These are phyloP conservation scores for Nymphalis c-album DNA, from an alignment of 2,888 invertebrate species.

Conservation along the genomic window DNA sequence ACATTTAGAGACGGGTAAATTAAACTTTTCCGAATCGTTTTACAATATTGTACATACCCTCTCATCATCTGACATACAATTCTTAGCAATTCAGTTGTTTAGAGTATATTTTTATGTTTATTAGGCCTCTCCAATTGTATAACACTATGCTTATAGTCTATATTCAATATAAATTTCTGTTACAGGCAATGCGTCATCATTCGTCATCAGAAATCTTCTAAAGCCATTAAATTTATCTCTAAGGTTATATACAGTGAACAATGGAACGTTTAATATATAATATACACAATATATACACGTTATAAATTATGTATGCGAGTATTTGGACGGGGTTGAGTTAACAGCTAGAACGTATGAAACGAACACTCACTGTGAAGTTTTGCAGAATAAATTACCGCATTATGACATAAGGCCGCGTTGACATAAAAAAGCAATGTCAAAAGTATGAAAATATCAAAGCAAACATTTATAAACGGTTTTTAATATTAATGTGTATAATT, in stretches of 20 bases:
- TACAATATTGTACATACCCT: too few species aligned
- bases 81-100: too few species aligned
- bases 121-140: too few species aligned
- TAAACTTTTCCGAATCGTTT: too few species aligned
- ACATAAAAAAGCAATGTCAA: constrained; percentile 7
- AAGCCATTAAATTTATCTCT: background rate
- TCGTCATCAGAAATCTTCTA: background rate
- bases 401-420: constrained; percentile 14
- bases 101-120: too few species aligned
- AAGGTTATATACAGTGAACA: background rate
- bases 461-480: background rate
- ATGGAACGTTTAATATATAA: background rate
- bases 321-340: constrained; percentile 13
- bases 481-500: background rate
- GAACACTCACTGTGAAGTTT: constrained; percentile 15
- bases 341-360: constrained; percentile 15
- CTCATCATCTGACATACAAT: too few species aligned
- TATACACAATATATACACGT: background rate
- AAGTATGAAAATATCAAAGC: background rate
- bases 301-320: constrained; percentile 2
- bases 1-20: too few species aligned
- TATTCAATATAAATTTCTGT: too few species aligned
- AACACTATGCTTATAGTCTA: too few species aligned
- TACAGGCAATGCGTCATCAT: too few species aligned
- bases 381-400: constrained; percentile 22